phyloP scores from a whole-genome alignment of 2,797 vertebrate genomes.

The Euthynnus affinis region DNA sequence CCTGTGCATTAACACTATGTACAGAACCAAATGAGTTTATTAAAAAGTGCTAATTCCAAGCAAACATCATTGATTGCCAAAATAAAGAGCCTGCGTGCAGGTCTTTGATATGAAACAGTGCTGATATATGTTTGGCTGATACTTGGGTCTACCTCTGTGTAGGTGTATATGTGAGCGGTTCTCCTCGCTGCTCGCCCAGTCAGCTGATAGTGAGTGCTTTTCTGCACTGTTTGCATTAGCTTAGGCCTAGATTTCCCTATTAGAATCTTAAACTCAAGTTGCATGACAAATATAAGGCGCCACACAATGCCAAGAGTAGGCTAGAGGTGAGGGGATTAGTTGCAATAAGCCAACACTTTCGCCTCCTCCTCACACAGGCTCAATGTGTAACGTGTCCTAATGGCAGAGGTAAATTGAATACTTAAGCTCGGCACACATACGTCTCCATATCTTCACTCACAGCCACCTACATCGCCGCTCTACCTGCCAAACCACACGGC shows the following conservation, averaged over 20 bases:
- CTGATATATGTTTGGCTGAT: slow-evolving; percentile 68
- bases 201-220: slow-evolving; percentile 64
- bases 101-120: slow-evolving; percentile 79
- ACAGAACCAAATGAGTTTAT: slow-evolving; percentile 78
- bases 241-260: slow-evolving; percentile 69
- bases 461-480: slow-evolving; percentile 81
- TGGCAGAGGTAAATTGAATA: slow-evolving; percentile 69
- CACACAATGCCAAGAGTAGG: slow-evolving; percentile 67
- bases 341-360: slow-evolving; percentile 52
- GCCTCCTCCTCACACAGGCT: slow-evolving; percentile 45
- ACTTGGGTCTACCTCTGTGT: slow-evolving; percentile 32
- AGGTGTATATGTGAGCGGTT: slow-evolving; percentile 50
- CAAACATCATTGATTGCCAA: slow-evolving; percentile 73
- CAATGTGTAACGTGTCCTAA: slow-evolving; percentile 62
- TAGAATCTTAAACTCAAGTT: slow-evolving; percentile 71
- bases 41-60: slow-evolving; percentile 79
- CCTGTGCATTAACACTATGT: slow-evolving; percentile 75
- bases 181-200: slow-evolving; percentile 55
- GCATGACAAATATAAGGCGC: slow-evolving; percentile 70
- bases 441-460: slow-evolving; percentile 71
- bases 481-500: slow-evolving; percentile 79
- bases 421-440: slow-evolving; percentile 75
- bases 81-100: slow-evolving; percentile 62
- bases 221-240: slow-evolving; percentile 74
- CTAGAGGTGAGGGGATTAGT: slow-evolving; percentile 65